Percentiles rank a stretch among this genome's conserved stretches.
These are phyloP conservation scores for Rhodinocichla rosea DNA, from an alignment of 2,113 vertebrate genomes.

Conservation along the genomic window DNA sequence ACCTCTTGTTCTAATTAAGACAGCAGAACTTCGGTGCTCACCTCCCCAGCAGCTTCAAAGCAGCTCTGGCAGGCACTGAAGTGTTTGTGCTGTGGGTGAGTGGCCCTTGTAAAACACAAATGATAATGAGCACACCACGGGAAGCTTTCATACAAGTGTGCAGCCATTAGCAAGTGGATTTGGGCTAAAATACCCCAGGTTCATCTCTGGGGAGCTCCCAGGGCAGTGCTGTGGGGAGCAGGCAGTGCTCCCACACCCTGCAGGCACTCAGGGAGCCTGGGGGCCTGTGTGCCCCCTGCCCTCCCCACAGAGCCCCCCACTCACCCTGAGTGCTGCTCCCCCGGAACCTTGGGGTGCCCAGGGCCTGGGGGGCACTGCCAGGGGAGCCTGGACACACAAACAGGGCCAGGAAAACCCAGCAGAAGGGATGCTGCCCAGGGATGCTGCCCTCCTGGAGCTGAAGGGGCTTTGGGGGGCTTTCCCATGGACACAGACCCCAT, in stretches of 20 bases:
- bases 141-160: background rate
- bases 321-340: background rate
- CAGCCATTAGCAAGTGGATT: background rate
- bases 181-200: background rate
- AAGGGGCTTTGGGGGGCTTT: background rate
- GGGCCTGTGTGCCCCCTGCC: background rate
- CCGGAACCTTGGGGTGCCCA: background rate
- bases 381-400: background rate
- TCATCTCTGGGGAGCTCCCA: background rate
- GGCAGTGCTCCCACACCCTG: accelerated
- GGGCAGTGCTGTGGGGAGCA: accelerated
- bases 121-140: background rate
- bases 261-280: too few species aligned
- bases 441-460: background rate
- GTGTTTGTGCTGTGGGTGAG: background rate
- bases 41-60: background rate
- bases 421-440: background rate
- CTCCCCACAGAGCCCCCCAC: background rate
- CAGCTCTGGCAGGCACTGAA: background rate
- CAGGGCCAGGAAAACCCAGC: accelerated
- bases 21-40: background rate
- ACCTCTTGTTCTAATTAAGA: constrained; percentile 32
- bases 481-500: accelerated
- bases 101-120: background rate
- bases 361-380: background rate